These are phyloP conservation scores for Pollenia labialis DNA, from an alignment of 2,888 invertebrate genomes.

Conservation along the genomic window DNA sequence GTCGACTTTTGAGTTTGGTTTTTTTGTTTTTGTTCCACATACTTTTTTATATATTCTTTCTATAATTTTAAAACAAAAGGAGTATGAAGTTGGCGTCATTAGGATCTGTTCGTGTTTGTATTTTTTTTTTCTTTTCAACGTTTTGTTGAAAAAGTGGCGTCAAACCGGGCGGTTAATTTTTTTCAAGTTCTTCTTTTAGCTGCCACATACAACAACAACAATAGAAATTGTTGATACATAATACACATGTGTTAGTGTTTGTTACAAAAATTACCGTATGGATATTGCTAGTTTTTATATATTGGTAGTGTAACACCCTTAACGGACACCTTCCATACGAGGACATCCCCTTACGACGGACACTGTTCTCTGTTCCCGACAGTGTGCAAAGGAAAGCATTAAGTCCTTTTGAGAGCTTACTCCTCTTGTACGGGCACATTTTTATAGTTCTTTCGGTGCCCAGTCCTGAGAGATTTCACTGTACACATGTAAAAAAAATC, in stretches of 20 bases:
- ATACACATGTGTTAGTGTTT: slow-evolving; percentile 42
- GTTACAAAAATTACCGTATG: slow-evolving; percentile 27
- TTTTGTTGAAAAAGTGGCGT: slow-evolving; percentile 64
- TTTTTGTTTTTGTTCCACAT: slow-evolving; percentile 12
- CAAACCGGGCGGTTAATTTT: slow-evolving; percentile 61
- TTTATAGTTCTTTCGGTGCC: too few relatives aligned
- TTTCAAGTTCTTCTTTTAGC: slow-evolving; percentile 20
- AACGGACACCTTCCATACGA: too few relatives aligned
- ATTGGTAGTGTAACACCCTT: too few relatives aligned
- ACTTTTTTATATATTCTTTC: slow-evolving; percentile 24
- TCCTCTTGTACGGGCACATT: too few relatives aligned
- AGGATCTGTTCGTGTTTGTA: slow-evolving; percentile 60
- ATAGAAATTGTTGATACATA: slow-evolving; percentile 3
- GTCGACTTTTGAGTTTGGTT: slow-evolving; percentile 56
- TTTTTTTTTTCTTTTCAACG: neutral
- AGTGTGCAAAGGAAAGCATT: too few relatives aligned
- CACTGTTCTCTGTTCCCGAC: too few relatives aligned
- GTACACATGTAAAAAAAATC: neutral
- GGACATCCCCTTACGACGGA: too few relatives aligned
- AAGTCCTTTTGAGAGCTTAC: too few relatives aligned
- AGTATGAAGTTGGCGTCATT: slow-evolving; percentile 71
- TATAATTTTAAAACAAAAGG: slow-evolving; percentile 57
- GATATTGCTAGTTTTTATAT: slow-evolving; percentile 22
- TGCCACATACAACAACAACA: neutral
- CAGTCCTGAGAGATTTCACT: neutral